These are phyloP conservation scores for Puma concolor DNA, from an alignment of 2,113 vertebrate species.

Conservation along the genomic window DNA sequence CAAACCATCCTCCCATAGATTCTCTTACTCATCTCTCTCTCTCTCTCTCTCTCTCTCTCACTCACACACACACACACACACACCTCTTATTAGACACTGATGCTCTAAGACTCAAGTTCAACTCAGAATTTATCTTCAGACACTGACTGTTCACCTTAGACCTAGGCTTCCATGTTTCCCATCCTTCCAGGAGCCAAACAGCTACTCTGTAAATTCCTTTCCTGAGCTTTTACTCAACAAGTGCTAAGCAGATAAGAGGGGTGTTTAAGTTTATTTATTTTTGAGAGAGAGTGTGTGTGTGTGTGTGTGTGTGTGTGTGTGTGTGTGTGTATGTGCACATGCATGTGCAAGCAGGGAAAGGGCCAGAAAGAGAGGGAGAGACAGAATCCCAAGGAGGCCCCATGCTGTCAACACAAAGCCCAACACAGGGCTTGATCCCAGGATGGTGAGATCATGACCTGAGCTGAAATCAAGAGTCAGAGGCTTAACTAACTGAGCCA, in stretches of 20 bases:
- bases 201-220: neutral
- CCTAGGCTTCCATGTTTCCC: neutral
- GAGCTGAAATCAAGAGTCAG: no score
- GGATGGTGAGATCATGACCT: no score
- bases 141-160: neutral
- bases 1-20: neutral
- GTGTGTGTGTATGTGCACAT: no score
- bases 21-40: neutral
- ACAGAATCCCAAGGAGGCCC: no score
- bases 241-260: neutral
- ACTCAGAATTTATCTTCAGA: neutral
- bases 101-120: slow-evolving; percentile 10
- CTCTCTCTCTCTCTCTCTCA: neutral
- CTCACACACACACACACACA: neutral
- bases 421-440: no score
- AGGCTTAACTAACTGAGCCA: no score
- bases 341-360: no score
- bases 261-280: neutral
- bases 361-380: no score
- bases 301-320: no score
- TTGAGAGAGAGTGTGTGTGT: no score
- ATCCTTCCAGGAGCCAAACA: neutral
- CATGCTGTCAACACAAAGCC: no score
- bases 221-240: slow-evolving; percentile 21
- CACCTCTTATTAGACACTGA: neutral